These are phyloP conservation scores for Cryptotis parvus DNA, from an alignment of 2,113 vertebrate species.

Conservation along the genomic window DNA sequence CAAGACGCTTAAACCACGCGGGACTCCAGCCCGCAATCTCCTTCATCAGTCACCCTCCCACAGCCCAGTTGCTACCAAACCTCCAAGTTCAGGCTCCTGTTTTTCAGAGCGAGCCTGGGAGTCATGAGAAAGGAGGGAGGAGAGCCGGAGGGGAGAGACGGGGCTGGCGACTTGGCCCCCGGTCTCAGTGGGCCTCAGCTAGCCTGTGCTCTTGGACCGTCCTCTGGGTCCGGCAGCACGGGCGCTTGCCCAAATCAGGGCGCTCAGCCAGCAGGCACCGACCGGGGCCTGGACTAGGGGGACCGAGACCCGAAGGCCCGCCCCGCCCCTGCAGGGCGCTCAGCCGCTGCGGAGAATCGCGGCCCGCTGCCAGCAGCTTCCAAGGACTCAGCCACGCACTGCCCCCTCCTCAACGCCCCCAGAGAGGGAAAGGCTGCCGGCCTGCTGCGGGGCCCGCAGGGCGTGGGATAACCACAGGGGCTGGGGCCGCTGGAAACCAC, in stretches of 20 bases:
- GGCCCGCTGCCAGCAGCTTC: neutral
- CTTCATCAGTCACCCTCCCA: neutral
- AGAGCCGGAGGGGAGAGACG: neutral
- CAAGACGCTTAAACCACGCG: neutral
- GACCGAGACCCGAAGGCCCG: neutral
- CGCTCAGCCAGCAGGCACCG: conserved; percentile 20
- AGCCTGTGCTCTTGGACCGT: conserved; percentile 25
- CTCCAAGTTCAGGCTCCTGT: neutral
- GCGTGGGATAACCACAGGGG: conserved; percentile 24
- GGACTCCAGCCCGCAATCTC: neutral
- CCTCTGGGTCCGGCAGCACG: neutral
- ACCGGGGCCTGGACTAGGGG: conserved; percentile 45
- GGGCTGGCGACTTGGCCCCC: conserved; percentile 14
- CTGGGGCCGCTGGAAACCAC: conserved; percentile 32
- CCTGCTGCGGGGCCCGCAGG: conserved; percentile 22
- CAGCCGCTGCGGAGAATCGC: neutral
- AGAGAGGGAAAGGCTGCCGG: neutral
- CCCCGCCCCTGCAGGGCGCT: conserved; percentile 64
- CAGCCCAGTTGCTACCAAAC: neutral
- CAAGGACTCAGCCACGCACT: neutral
- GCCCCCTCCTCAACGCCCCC: neutral
- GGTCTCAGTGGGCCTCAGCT: conserved; percentile 1
- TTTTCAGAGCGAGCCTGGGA: neutral
- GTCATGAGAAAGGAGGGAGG: neutral
- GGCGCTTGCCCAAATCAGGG: conserved; percentile 58